Conservation (phyloP, 2,888 invertebrate species). For the Gortyna flavago region DNA sequence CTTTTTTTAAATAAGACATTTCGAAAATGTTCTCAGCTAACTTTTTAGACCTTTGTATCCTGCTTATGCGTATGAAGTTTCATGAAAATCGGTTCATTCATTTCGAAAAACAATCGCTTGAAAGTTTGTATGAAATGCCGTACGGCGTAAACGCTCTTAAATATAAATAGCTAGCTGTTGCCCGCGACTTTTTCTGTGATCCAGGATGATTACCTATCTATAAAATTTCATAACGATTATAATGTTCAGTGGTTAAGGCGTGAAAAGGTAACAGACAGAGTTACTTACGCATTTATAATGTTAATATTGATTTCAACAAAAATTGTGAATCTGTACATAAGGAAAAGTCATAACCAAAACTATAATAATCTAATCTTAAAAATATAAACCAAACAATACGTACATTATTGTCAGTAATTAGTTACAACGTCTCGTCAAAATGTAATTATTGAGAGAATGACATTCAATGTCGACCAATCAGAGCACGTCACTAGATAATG, state of each 20-base stretch:
- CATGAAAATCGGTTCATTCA: too few relatives aligned
- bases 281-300: not conserved
- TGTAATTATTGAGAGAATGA: slow-evolving; percentile 71
- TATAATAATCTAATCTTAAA: slow-evolving; percentile 50
- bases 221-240: not conserved
- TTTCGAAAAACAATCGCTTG: too few relatives aligned
- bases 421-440: slow-evolving; percentile 67
- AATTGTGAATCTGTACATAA: not conserved
- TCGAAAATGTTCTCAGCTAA: too few relatives aligned
- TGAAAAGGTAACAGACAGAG: not conserved
- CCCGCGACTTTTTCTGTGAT: not conserved
- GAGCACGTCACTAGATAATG: slow-evolving; percentile 60
- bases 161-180: not conserved
- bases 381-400: slow-evolving; percentile 55
- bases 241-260: not conserved
- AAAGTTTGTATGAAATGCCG: too few relatives aligned
- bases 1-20: too few relatives aligned
- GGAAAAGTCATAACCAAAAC: slow-evolving; percentile 28
- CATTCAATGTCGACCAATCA: slow-evolving; percentile 71
- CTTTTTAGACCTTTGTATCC: too few relatives aligned
- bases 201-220: not conserved
- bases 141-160: too few relatives aligned
- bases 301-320: not conserved
- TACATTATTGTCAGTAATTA: slow-evolving; percentile 61
- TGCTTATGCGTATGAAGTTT: too few relatives aligned